Evolutionary conservation across 2,797 vertebrate species (phyloP).

Genomic region (Echeneis naucrates): DNA sequence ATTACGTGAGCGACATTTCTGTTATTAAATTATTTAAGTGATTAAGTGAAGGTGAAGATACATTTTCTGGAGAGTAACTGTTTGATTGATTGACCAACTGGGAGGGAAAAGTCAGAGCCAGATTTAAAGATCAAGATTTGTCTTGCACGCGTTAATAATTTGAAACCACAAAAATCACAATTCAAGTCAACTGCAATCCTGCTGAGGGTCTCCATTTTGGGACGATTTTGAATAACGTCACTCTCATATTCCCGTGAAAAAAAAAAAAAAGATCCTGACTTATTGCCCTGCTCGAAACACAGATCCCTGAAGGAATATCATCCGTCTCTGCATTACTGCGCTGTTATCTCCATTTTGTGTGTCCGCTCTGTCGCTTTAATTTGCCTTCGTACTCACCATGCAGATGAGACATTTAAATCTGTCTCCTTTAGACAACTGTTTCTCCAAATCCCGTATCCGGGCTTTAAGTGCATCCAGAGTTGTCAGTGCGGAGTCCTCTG

Average conservation of each 20-base stretch:
- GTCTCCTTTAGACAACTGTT: constrained; percentile 97
- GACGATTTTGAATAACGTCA: not conserved
- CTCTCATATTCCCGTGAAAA: not conserved
- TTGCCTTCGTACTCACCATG: constrained; percentile 88
- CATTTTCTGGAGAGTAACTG: not conserved
- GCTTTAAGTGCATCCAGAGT: constrained; percentile 96
- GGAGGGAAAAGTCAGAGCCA: not conserved
- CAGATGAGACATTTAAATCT: constrained; percentile 99
- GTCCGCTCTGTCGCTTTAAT: constrained; percentile 44
- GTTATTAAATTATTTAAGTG: not conserved
- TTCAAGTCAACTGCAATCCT: not conserved
- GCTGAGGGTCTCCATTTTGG: too few relatives aligned
- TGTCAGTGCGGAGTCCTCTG: constrained; percentile 92
- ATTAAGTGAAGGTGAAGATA: not conserved
- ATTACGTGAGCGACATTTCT: not conserved
- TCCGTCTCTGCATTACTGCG: constrained; percentile 7
- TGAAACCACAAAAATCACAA: too few relatives aligned
- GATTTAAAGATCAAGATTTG: not conserved
- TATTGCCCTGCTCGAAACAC: constrained; percentile 16
- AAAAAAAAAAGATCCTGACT: constrained; percentile 21
- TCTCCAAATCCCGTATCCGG: constrained; percentile 97
- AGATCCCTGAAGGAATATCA: constrained; percentile 16
- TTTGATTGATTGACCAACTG: not conserved
- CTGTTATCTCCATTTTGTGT: constrained; percentile 21
- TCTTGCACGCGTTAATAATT: not conserved